A percentile compares a stretch with the other conserved stretches of the same genome.
These are phyloP conservation scores for Echiichthys vipera DNA, from an alignment of 2,797 vertebrate genomes.

Conservation along the genomic window DNA sequence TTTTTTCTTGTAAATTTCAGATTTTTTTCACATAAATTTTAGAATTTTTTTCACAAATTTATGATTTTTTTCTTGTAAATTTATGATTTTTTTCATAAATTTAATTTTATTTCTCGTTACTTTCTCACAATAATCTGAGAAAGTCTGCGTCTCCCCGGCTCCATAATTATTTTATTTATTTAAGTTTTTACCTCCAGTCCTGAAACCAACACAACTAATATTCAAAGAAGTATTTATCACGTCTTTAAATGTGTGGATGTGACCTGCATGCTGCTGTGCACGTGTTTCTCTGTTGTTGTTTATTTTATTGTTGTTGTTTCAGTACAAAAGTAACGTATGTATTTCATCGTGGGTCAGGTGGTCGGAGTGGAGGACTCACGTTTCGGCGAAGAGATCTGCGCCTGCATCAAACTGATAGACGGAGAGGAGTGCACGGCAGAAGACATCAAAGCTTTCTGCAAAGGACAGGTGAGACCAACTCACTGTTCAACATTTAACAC, in stretches of 20 bases:
- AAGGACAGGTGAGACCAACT: slow-evolving; percentile 85
- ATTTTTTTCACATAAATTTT: too few relatives aligned
- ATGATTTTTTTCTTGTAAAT: too few relatives aligned
- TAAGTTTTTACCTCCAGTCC: too few relatives aligned
- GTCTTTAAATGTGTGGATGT: not conserved
- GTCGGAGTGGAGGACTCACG: slow-evolving; percentile 89
- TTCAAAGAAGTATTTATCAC: not conserved
- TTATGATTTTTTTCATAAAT: too few relatives aligned
- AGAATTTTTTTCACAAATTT: too few relatives aligned
- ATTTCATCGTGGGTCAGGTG: slow-evolving; percentile 90
- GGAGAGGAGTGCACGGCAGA: slow-evolving; percentile 84
- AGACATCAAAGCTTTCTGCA: slow-evolving; percentile 91
- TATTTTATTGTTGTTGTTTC: not conserved
- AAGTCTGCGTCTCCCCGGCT: too few relatives aligned
- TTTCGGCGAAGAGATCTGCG: slow-evolving; percentile 96
- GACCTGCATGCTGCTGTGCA: not conserved
- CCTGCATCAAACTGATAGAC: slow-evolving; percentile 86
- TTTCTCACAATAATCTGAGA: too few relatives aligned
- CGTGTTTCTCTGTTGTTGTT: not conserved
- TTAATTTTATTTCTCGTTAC: too few relatives aligned
- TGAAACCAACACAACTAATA: not conserved
- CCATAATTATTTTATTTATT: too few relatives aligned
- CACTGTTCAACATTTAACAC: not conserved
- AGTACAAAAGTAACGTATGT: too few relatives aligned
- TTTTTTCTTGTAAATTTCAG: too few relatives aligned